These are phyloP conservation scores for Harpalus rufipes DNA, from an alignment of 2,888 invertebrate genomes.

Conservation along the genomic window DNA sequence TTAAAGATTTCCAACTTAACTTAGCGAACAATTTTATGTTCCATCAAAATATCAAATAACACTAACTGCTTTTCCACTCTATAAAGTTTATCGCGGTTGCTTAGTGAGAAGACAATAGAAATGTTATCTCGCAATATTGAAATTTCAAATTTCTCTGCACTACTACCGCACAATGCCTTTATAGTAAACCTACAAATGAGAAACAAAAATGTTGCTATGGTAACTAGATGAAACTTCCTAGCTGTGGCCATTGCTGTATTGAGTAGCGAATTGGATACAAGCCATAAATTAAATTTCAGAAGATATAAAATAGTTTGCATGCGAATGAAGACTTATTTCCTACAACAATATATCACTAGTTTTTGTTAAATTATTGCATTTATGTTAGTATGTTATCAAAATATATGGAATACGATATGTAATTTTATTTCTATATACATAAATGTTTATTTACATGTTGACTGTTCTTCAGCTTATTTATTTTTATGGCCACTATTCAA, in stretches of 20 bases:
- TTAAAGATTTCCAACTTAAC: conserved; percentile 34
- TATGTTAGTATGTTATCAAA: too few relatives aligned
- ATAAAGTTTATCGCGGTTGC: conserved; percentile 35
- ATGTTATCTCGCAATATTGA: conserved; percentile 45
- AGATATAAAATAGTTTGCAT: conserved; percentile 20
- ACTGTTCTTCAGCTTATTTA: too few relatives aligned
- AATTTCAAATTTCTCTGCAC: conserved; percentile 36
- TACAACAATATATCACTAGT: background rate
- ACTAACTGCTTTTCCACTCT: conserved; percentile 39
- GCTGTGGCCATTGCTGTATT: conserved; percentile 1
- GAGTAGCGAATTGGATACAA: conserved; percentile 10
- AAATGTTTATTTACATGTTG: too few relatives aligned
- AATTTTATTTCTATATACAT: too few relatives aligned
- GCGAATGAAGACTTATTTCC: conserved; percentile 8
- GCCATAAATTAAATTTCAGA: conserved; percentile 25
- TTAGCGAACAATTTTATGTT: conserved; percentile 44
- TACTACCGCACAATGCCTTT: conserved; percentile 22
- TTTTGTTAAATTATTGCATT: background rate
- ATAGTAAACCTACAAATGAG: conserved; percentile 18
- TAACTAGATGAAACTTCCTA: conserved; percentile 26
- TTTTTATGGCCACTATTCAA: too few relatives aligned
- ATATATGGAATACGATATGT: too few relatives aligned
- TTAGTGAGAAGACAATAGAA: conserved; percentile 46
- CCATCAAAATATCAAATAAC: conserved; percentile 42
- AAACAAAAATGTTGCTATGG: conserved; percentile 40